Base-by-base conservation (phyloP, 1,140 invertebrate species). In the Araneus ventricosus region DNA sequence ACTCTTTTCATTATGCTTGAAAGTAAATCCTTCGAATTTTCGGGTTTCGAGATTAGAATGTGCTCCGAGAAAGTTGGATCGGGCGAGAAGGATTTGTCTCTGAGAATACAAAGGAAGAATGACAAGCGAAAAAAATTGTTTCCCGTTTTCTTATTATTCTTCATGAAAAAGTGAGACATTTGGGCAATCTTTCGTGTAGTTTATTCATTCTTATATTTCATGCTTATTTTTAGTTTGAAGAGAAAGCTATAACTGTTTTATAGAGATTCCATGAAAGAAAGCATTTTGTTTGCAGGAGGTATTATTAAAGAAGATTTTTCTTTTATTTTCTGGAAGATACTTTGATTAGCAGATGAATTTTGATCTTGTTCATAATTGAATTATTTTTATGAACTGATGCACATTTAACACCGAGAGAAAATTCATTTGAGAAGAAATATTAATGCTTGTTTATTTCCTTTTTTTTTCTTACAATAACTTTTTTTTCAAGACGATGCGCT, bases 1-100 rank as follows among this genome's bases (percentile, higher is more conserved):
- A 91, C 57, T 91, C 57, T 84, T 87, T 91, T 84, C 79, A 91
- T 63, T 37, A 52, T 45, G 20, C 67, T 34, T 7, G 67, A 79
- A 84, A 41, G 37, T 57, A 91, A 91, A 91, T 91, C 89, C 86
- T 22, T 67, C 70, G 17, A n/a, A 5, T 45, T 34, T 57, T 84
- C 89, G 24, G 10, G 30, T 5, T 37, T 34, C 7, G n/a, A 63
- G 89, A 82, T 91, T 82, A 84, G 30, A n/a, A 45, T 22, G 37
- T 14, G 27, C 20, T 27, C 37, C 41, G 89, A 84, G 80, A 91
- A 92, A 92, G 90, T 86, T 90, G 67, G 70, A 7, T 27, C 39
- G 27, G 24, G 41, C 41, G 7, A 34, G 30, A 20, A 34, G 70
- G 70, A 75, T 75, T 75, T 75, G 70, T 20, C 14, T 30, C 30